Base-by-base conservation (phyloP, 2,797 vertebrate species). In the Anisognathus igniventris region DNA sequence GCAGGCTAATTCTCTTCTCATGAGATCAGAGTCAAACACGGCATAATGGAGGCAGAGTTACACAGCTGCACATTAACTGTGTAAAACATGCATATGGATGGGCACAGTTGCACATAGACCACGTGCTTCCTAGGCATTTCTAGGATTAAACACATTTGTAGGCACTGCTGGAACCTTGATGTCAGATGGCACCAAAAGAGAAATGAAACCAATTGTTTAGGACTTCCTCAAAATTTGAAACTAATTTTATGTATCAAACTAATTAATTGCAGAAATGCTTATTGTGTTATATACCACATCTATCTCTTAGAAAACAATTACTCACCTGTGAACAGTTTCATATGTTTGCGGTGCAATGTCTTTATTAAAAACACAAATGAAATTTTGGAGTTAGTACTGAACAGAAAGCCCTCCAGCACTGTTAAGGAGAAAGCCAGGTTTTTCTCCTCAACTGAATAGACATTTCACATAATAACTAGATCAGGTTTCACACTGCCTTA, bases 381-480 rank as follows among this genome's bases (percentile, higher is more conserved):
- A 61, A 84, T 72, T 92, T 58, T 68, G 53, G 24, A 80, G 33
- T 50, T 72, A 50, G 42, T 47, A 47, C 11, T 58, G 24, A 90
- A 62, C 23, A 78, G 48, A 80, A 86, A 35, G 5, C 4, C 9
- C 14, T 81, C 23, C 33, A 77, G 67, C 20, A 25, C 15, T 40
- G 22, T 11, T 54, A 66, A 60, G 15, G 40, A 44, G 4, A 54
- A 84, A 88, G 51, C 19, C 4, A 54, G 16, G 1, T 78, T 81
- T 80, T 82, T 92, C 71, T 68, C 33, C 47, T 68, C 61, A 73
- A 12, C 27, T 70, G 60, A 93, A 88, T 6, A 86, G 80, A 79
- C 57, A 74, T 87, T 86, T 96, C 88, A 87, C 70, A 61, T 74
- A 92, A 82, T 79, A 89, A 92, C 42, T 56, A 51, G 84, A 53